Base-by-base conservation (phyloP, 23 tunicate species). In the Styela clava region DNA sequence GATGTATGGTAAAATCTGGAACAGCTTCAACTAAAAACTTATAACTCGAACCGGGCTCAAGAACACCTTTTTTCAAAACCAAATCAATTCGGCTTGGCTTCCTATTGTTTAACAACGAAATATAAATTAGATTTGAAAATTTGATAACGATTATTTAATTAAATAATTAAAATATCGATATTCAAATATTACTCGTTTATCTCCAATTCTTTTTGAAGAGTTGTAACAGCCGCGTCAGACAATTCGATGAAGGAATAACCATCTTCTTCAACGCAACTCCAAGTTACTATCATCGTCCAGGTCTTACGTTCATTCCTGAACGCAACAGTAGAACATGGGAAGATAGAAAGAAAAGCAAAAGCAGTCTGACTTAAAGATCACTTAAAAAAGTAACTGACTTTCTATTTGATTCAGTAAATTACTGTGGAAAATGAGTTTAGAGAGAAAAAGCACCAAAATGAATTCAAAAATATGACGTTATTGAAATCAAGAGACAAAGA, bases 21-120 rank as follows among this genome's bases (percentile, higher is more conserved):
- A 0, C 33, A 20, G 71, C 80, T 25, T 69, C 27, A 16, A 86
- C 3, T 0, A 24, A 56, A 31, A 86, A 34, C 1, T 33, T 52
- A 52, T 86, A 86, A 21, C 20, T 30, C 80, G 61, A 28, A 27
- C 79, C 85, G 2, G 85, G 73, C 5, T 71, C 29, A 2, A 86
- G 83, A 21, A 61, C 79, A 79, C 71, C 61, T 1, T 32, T 33
- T 30, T 70, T 72, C 21, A 86, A 24, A 2, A 86, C 85, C 25
- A 85, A 31, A 19, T 61, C 56, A 12, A 44, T 5, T 44, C 56
- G 7, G 12, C 12, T 44, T 16, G 16, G 44, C 69, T 19, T 35
- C 26, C 70, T 65, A 16, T n/a, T n/a, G n/a, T n/a, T n/a, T n/a
- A n/a, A n/a, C n/a, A n/a, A n/a, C n/a, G n/a, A n/a, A n/a, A n/a